Evolutionary conservation across 2,113 vertebrate genomes (phyloP), one percentile per base, ranked within the genome.

Genomic region (Chaetodon trifascialis): DNA sequence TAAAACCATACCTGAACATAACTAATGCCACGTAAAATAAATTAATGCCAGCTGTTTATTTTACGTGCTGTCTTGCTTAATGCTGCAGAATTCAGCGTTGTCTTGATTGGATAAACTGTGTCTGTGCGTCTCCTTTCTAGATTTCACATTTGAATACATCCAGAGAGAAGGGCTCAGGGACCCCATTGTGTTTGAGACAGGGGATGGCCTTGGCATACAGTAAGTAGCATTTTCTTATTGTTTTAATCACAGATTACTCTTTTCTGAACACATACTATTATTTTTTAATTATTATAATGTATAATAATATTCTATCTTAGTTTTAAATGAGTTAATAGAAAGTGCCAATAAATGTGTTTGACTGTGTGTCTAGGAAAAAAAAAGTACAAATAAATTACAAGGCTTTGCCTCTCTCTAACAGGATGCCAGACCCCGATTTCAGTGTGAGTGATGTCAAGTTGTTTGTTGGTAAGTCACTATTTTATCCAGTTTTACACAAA

Each of bases 101-200:
- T 76, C 49, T 47, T 70, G 11, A 36, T 51, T 1, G 0, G 11
- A 44, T 44, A 19, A 23, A 21, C 9, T 10, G 36, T 67, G 4
- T 60, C 6, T 64, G 10, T 79, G 3, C 69, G 17, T 69, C 12
- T 78, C 76, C 0, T 69, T 34, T 87, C 19, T 92, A 99, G 98
- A 99, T 87, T 99, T 99, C 94, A 99, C 96, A 80, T 97, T 97
- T 91, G 97, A 98, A 75, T 99, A 99, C 91, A 97, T 99, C 88
- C 98, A 99, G 92, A 94, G 96, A 54, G 97, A 97, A 73, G 98
- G 98, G 56, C 96, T 99, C 90, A 95, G 97, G 85, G 97, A 97
- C 21, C 98, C 98, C 25, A 95, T 99, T 79, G 95, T 99, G 90
- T 99, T 99, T 95, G 95, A 96, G 82, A 97, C 92, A 80, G 91